Base-by-base conservation (phyloP, 2,888 invertebrate genomes). In the Drosophila emarginata region DNA sequence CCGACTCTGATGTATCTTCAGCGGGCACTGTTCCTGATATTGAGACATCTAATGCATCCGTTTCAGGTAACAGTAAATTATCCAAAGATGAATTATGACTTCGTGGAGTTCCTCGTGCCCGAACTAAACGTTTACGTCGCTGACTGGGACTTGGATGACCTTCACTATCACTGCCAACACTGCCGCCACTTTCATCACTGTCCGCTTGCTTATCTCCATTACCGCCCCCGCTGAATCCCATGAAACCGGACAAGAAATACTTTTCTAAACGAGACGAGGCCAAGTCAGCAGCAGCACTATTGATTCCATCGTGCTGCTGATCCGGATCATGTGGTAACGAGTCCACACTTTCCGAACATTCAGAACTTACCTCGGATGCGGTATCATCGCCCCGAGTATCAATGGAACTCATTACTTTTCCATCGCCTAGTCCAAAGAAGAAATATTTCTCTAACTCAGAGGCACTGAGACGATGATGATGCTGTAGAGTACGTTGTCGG, bases 381-480 rank as follows among this genome's bases (percentile, higher is more conserved):
- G 90, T 93, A 66, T 93, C 93, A 87, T 95, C 95, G 65, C 95
- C 95, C 2, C 92, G 89, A 11, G 92, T 92, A 4, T 91, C 93
- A 76, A 90, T 92, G 78, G 76, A 92, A 69, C 76, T 93, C 92
- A 76, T 92, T 45, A 64, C 91, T 32, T 88, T 89, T 7, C 95
- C 96, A 83, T 96, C 96, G 21, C 96, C 96, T 50, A 97, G 93
- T 0, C 95, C 96, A 83, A 96, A 97, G 92, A 96, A 97, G 93
- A 97, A 97, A 91, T 97, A 97, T 91, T 97, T 97, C 91, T 97
- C 97, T 74, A 97, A 92, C 88, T 97, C 96, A 0, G 97, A 96
- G 0, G 96, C 95, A 1, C 96, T 96, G 65, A 94, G 93, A 64
- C 95, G 93, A 76, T 93, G 93, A 91, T 94, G 94, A 64, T 90